phyloP scores from a whole-genome alignment of 2,113 vertebrate genomes.

The Phocoena sinus region DNA sequence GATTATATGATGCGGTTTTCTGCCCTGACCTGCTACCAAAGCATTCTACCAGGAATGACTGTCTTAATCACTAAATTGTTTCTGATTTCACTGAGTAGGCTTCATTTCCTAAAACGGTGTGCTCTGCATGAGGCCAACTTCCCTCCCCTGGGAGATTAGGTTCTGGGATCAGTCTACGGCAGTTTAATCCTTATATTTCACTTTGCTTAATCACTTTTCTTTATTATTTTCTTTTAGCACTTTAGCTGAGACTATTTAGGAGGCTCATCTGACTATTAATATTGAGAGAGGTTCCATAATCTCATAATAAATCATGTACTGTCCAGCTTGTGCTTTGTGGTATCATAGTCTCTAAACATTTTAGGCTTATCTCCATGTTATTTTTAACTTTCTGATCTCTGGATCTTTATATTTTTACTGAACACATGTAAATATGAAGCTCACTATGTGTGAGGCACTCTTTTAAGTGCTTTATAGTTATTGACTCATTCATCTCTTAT shows the following conservation, averaged over 20 bases:
- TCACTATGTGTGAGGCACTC: background rate
- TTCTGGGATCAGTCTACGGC: background rate
- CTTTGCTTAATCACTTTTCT: background rate
- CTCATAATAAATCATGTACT: background rate
- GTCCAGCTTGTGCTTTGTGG: background rate
- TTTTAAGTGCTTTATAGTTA: background rate
- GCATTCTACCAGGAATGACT: background rate
- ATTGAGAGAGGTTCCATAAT: background rate
- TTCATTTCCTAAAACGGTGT: background rate
- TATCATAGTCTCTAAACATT: background rate
- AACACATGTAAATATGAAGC: background rate
- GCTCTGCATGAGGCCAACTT: background rate
- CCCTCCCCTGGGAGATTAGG: background rate
- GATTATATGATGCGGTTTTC: background rate
- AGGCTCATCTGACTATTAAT: background rate
- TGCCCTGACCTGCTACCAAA: background rate
- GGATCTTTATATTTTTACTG: background rate
- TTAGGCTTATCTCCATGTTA: background rate
- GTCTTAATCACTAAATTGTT: background rate
- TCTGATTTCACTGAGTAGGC: background rate
- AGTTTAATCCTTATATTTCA: background rate
- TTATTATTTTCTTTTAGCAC: background rate
- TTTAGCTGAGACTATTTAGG: background rate
- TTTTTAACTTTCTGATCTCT: background rate
- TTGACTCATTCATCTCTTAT: background rate